Evolutionary conservation across 2,797 vertebrate species (phyloP).

Genomic region (Limosa lapponica): DNA sequence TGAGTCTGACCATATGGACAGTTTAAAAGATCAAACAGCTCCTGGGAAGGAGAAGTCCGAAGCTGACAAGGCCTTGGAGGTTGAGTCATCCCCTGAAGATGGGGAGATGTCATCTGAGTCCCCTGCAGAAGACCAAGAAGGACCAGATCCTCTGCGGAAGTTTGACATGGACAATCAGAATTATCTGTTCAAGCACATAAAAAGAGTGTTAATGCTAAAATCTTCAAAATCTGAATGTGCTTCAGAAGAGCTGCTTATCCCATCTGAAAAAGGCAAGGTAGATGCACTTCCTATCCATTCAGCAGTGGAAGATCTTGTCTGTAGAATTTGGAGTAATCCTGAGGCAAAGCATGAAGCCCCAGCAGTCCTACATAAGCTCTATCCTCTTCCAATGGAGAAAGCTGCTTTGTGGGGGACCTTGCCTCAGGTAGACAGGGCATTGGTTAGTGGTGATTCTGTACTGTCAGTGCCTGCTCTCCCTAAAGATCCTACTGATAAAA

Average conservation of each 20-base stretch:
- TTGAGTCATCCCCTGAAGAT: not conserved
- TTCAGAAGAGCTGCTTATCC: not conserved
- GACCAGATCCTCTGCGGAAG: not conserved
- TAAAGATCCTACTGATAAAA: slow-evolving; percentile 58
- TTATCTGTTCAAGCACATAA: slow-evolving; percentile 57
- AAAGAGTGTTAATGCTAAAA: slow-evolving; percentile 40
- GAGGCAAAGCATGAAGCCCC: slow-evolving; percentile 44
- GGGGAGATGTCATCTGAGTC: not conserved
- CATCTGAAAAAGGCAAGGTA: slow-evolving; percentile 8
- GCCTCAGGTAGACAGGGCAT: slow-evolving; percentile 37
- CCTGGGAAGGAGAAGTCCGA: not conserved
- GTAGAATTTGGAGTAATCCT: slow-evolving; percentile 54
- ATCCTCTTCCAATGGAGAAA: slow-evolving; percentile 57
- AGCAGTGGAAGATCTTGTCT: slow-evolving; percentile 47
- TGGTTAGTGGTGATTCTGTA: not conserved
- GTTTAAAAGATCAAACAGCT: not conserved
- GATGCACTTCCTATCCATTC: slow-evolving; percentile 61
- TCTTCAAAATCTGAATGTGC: not conserved
- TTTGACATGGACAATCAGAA: slow-evolving; percentile 49
- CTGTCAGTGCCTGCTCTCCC: not conserved
- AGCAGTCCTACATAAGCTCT: not conserved
- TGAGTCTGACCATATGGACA: not conserved
- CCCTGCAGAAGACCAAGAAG: slow-evolving; percentile 19
- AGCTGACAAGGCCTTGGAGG: not conserved
- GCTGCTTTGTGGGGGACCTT: slow-evolving; percentile 46